A percentile compares a stretch with the other conserved stretches of the same genome.
These are phyloP conservation scores for Euleptes europaea DNA, from an alignment of 2,113 vertebrate genomes.

Conservation along the genomic window DNA sequence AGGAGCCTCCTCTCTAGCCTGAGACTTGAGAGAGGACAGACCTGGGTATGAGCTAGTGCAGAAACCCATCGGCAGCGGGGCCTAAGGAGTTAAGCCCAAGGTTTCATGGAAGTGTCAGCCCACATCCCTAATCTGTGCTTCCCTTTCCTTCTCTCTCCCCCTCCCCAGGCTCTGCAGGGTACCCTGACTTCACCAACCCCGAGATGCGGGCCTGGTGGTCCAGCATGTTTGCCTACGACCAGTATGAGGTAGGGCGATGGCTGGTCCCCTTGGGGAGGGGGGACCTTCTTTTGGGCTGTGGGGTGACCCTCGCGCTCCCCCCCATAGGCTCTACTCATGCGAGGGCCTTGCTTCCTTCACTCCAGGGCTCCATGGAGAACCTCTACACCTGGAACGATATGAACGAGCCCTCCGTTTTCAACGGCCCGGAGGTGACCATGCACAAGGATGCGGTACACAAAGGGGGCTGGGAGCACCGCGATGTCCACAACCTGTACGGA, in stretches of 20 bases:
- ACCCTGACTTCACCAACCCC: conserved; percentile 88
- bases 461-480: conserved; percentile 88
- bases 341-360: too few relatives aligned
- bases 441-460: conserved; percentile 85
- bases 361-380: conserved; percentile 86
- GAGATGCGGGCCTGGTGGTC: conserved; percentile 89
- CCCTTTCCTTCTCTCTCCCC: rapidly evolving
- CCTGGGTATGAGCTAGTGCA: too few relatives aligned
- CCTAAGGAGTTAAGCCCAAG: too few relatives aligned
- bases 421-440: conserved; percentile 93
- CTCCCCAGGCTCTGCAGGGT: conserved; percentile 81
- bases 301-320: too few relatives aligned
- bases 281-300: rapidly evolving
- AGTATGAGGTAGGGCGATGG: conserved; percentile 80
- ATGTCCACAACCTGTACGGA: conserved; percentile 90
- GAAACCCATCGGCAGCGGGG: too few relatives aligned
- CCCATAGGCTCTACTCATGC: too few relatives aligned
- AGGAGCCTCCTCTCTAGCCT: too few relatives aligned
- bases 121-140: not conserved
- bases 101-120: too few relatives aligned
- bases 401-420: conserved; percentile 93
- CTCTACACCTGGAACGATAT: conserved; percentile 91
- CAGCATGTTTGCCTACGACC: conserved; percentile 86
- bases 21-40: too few relatives aligned
- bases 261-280: rapidly evolving